These are phyloP conservation scores for Fragum fragum DNA, from an alignment of 2,888 invertebrate genomes.

Conservation along the genomic window DNA sequence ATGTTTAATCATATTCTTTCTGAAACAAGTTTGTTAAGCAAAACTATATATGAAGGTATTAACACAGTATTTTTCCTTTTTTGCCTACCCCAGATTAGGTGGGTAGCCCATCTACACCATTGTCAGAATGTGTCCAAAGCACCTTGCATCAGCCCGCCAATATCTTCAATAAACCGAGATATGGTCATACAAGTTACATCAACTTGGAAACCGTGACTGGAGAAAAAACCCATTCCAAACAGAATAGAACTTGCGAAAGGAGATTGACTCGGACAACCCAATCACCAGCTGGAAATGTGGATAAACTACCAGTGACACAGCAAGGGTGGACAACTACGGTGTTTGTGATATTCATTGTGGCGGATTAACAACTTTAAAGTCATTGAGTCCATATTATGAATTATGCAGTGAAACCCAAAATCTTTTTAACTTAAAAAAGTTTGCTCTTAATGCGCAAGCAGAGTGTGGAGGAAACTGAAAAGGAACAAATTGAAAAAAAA, in stretches of 20 bases:
- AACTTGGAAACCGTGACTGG: neutral
- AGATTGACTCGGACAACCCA: neutral
- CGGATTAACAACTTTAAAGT: neutral
- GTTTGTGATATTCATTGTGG: neutral
- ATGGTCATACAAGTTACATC: conserved; percentile 5
- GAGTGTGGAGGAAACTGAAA: no score
- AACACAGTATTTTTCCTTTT: conserved; percentile 78
- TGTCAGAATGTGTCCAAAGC: conserved; percentile 52
- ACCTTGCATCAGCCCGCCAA: conserved; percentile 54
- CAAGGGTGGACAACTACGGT: neutral
- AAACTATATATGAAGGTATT: conserved; percentile 48
- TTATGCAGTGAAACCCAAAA: neutral
- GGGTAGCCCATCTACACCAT: conserved; percentile 78
- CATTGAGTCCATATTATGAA: neutral
- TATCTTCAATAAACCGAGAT: conserved; percentile 26
- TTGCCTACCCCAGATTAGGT: conserved; percentile 86
- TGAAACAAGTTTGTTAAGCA: conserved; percentile 4
- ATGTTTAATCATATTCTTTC: conserved; percentile 24
- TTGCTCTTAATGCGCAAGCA: no score
- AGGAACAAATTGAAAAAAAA: no score
- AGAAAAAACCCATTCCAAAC: conserved; percentile 21
- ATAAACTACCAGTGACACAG: neutral
- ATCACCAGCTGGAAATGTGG: no score
- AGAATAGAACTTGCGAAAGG: neutral
- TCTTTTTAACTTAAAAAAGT: no score